Base-by-base conservation (phyloP, 2,797 vertebrate genomes). In the Selene dorsalis region DNA sequence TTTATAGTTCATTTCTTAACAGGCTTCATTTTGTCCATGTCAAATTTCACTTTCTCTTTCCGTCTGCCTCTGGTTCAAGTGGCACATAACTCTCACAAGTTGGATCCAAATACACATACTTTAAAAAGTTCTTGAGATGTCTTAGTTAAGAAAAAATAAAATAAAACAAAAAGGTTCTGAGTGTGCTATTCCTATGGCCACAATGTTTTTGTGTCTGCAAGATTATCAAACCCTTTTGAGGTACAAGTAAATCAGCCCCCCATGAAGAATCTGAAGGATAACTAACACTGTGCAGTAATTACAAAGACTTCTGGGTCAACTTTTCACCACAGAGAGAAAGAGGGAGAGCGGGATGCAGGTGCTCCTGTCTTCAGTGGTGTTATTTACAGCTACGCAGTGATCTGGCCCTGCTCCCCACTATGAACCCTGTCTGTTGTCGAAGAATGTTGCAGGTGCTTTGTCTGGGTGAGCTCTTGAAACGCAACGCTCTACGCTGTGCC, bases 1-100 rank as follows among this genome's bases (percentile, higher is more conserved):
- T 93, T 94, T 92, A 85, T 79, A 80, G 79, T 88, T 90, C 26
- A 87, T 85, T 88, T 90, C 79, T 84, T 85, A 79, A 83, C 57
- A 58, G 81, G 75, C 69, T 82, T 83, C 50, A 84, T 87, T 90
- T 82, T 77, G 75, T 91, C 85, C 77, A 90, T 88, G 77, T 88
- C 80, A 86, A 89, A 91, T 86, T 77, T 79, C 47, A 68, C 35
- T 48, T 87, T 76, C 57, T 72, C 41, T 47, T 53, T 50, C 26
- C 77, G 28, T 59, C n/a, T 77, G 50, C 20, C 63, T 75, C 60
- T 66, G 60, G 47, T 77, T 80, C 32, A 84, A 82, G 68, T 66
- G 82, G 77, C 59, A 76, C 75, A 69, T 63, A 87, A 77, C 79
- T 82, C 87, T 74, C 73, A 72, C 45, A 76, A 62, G 76, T 61